Base-by-base conservation (phyloP, 2,888 invertebrate genomes). In the Meiosimyza platycephala region DNA sequence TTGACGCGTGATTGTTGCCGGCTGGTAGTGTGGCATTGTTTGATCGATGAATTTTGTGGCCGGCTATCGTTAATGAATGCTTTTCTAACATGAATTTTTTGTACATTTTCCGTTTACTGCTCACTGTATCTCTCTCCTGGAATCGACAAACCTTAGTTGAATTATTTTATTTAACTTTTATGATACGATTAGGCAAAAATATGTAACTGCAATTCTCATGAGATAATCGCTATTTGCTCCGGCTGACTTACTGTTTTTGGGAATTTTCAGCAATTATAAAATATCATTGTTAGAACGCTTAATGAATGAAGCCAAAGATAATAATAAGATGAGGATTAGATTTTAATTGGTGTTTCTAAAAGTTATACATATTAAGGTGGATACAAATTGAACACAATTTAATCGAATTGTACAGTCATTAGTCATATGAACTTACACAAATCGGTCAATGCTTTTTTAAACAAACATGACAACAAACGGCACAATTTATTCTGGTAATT, bases 21-120 rank as follows among this genome's bases (percentile, higher is more conserved):
- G 22, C 22, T 55, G 55, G 33, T 47, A 28, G 16, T 65, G 54
- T 40, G 51, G 22, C 50, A 59, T 71, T 72, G 75, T 75, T 75
- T 75, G 75, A 71, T 75, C 75, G 72, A 75, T 75, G 62, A 52
- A 47, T 60, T 52, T 54, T 59, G 28, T 33, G 70, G 55, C 73
- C 71, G 71, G 63, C 68, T 63, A 64, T 71, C 67, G 63, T 63
- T 74, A 71, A 59, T 54, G 52, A 65, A 62, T 71, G 60, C 16
- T 59, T 22, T 65, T 13, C 47, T 52, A 67, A 52, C 72, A 67
- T 62, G 72, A 51, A 52, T 33, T 64, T 16, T 15, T 57, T 4
- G 6, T 40, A 7, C 11, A 9, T 18, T 33, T 40, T 62, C 11
- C 33, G 47, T 40, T 68, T n/a, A n/a, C n/a, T 4, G 55, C 40